These are phyloP conservation scores for Cyclophora punctaria DNA, from an alignment of 2,888 invertebrate species.

Conservation along the genomic window DNA sequence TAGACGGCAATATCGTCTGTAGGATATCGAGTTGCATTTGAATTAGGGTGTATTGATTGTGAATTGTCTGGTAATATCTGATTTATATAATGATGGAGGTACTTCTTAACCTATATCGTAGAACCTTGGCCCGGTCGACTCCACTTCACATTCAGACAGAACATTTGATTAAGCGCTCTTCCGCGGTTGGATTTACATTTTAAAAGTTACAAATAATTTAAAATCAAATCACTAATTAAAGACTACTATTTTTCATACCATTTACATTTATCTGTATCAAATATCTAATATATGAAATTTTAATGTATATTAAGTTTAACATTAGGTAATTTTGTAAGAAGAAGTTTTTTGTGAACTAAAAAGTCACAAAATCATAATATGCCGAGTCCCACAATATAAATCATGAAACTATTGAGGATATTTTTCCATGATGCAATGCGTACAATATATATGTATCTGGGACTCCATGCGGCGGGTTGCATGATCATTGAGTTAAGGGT, in stretches of 20 bases:
- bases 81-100: slow-evolving; percentile 54
- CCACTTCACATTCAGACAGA: slow-evolving; percentile 16
- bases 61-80: slow-evolving; percentile 35
- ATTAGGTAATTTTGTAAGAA: too few relatives aligned
- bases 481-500: slow-evolving; percentile 6
- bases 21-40: slow-evolving; percentile 35
- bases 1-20: slow-evolving; percentile 29
- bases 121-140: slow-evolving; percentile 41
- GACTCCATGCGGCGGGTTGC: slow-evolving; percentile 10
- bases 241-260: too few relatives aligned
- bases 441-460: slow-evolving; percentile 31
- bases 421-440: slow-evolving; percentile 11
- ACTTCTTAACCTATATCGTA: slow-evolving; percentile 45
- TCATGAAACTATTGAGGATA: too few relatives aligned
- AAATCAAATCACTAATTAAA: too few relatives aligned
- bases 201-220: too few relatives aligned
- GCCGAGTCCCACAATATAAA: too few relatives aligned
- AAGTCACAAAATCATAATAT: too few relatives aligned
- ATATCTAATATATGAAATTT: too few relatives aligned
- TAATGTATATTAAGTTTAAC: too few relatives aligned
- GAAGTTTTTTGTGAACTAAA: too few relatives aligned
- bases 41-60: slow-evolving; percentile 45
- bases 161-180: slow-evolving; percentile 7
- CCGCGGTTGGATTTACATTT: too few relatives aligned
- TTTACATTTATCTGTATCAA: too few relatives aligned